A percentile compares a stretch with the other conserved stretches of the same genome.
Evolutionary conservation across 2,888 invertebrate species (phyloP).

Genomic region (Heliconius ethilla): DNA sequence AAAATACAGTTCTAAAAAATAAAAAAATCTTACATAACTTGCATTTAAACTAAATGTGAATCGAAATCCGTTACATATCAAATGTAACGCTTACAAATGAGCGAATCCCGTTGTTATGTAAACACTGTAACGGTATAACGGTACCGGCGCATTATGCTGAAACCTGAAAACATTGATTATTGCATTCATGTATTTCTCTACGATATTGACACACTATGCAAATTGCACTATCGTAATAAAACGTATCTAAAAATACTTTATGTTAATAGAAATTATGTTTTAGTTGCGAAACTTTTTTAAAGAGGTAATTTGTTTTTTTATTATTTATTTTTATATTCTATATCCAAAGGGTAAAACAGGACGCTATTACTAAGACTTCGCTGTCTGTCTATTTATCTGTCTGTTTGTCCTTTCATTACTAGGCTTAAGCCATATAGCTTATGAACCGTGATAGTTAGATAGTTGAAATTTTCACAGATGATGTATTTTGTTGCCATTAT

Average conservation of each 20-base stretch:
- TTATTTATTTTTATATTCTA: too few species aligned
- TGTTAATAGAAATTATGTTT: not conserved
- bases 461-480: too few species aligned
- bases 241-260: slow-evolving; percentile 4
- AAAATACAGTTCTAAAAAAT: not conserved
- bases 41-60: not conserved
- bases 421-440: too few species aligned
- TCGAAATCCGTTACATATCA: slow-evolving; percentile 25
- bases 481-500: too few species aligned
- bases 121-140: slow-evolving; percentile 41
- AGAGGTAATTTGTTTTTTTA: too few species aligned
- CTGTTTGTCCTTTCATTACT: too few species aligned
- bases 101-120: slow-evolving; percentile 46
- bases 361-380: too few species aligned
- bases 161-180: slow-evolving; percentile 26
- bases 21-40: not conserved
- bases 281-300: not conserved
- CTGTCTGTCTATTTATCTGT: too few species aligned
- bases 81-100: slow-evolving; percentile 29
- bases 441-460: too few species aligned
- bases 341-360: too few species aligned
- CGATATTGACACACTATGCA: slow-evolving; percentile 16
- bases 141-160: slow-evolving; percentile 27
- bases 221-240: not conserved
- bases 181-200: slow-evolving; percentile 6